Conservation (phyloP, 2,113 vertebrate species). For the Zosterops hypoxanthus region DNA sequence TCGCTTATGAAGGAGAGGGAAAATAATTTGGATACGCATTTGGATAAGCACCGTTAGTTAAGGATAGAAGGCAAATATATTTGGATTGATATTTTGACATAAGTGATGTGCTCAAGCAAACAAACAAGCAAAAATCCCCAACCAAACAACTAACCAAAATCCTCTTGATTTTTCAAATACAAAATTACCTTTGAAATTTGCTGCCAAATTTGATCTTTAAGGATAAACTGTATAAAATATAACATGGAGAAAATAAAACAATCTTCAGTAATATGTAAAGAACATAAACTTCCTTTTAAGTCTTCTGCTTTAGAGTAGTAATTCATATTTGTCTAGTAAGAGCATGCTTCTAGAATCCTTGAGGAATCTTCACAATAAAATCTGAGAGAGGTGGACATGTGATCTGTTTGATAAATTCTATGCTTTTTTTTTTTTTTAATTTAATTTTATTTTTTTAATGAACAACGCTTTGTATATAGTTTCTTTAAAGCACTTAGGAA, state of each 20-base stretch:
- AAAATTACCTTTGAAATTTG: background rate
- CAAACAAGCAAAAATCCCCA: background rate
- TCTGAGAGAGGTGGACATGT: background rate
- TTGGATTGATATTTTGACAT: background rate
- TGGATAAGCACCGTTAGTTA: background rate
- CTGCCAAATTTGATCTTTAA: background rate
- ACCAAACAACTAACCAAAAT: rapidly evolving
- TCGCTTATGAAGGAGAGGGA: background rate
- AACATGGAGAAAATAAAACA: background rate
- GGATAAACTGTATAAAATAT: background rate
- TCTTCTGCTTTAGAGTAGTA: background rate
- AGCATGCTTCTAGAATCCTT: background rate
- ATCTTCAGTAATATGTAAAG: background rate
- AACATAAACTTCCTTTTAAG: background rate
- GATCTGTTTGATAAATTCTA: background rate
- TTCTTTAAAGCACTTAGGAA: background rate
- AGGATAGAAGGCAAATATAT: background rate
- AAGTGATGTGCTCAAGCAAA: background rate
- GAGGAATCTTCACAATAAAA: background rate
- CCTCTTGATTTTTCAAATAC: background rate
- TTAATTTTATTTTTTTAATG: background rate
- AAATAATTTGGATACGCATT: background rate
- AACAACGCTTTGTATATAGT: background rate
- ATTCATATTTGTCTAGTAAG: background rate
- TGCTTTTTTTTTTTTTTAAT: too few relatives aligned